Evolutionary conservation across 2,888 invertebrate species (phyloP).

Genomic region (Diplazon laetatorius): DNA sequence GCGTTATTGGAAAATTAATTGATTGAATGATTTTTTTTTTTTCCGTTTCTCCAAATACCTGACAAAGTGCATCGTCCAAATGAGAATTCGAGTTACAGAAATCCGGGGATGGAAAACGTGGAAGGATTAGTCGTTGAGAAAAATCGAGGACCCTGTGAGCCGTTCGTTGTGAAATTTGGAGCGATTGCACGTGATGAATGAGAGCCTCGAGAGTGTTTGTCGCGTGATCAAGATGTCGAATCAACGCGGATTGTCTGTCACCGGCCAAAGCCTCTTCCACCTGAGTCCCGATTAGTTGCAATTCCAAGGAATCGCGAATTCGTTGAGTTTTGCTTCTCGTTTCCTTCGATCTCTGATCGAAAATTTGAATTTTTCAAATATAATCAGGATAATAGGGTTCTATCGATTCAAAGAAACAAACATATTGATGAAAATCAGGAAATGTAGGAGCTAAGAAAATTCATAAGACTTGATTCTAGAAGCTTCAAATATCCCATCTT

Average conservation of each 20-base stretch:
- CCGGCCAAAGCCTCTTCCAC: slow-evolving; percentile 69
- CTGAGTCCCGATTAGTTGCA: slow-evolving; percentile 68
- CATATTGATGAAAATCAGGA: too few relatives aligned
- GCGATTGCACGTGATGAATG: slow-evolving; percentile 67
- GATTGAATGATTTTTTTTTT: neutral
- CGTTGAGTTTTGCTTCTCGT: slow-evolving; percentile 53
- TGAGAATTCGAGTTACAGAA: slow-evolving; percentile 45
- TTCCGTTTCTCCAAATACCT: slow-evolving; percentile 57
- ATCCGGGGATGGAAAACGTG: slow-evolving; percentile 37
- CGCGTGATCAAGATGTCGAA: slow-evolving; percentile 67
- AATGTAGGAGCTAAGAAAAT: too few relatives aligned
- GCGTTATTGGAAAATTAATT: neutral
- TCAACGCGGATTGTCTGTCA: slow-evolving; percentile 65
- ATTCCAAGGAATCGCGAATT: slow-evolving; percentile 64
- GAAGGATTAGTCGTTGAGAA: slow-evolving; percentile 63
- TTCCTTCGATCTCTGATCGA: slow-evolving; percentile 38
- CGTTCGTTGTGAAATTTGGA: slow-evolving; percentile 68
- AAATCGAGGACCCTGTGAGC: slow-evolving; percentile 66
- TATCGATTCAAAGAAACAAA: too few relatives aligned
- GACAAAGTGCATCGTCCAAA: slow-evolving; percentile 51
- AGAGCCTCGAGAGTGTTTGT: slow-evolving; percentile 67
- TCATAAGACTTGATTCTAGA: too few relatives aligned
- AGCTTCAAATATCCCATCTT: too few relatives aligned
- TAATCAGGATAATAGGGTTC: too few relatives aligned
- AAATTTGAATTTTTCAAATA: neutral